Conservation (phyloP, 2,113 vertebrate species). For the Piprites chloris region DNA sequence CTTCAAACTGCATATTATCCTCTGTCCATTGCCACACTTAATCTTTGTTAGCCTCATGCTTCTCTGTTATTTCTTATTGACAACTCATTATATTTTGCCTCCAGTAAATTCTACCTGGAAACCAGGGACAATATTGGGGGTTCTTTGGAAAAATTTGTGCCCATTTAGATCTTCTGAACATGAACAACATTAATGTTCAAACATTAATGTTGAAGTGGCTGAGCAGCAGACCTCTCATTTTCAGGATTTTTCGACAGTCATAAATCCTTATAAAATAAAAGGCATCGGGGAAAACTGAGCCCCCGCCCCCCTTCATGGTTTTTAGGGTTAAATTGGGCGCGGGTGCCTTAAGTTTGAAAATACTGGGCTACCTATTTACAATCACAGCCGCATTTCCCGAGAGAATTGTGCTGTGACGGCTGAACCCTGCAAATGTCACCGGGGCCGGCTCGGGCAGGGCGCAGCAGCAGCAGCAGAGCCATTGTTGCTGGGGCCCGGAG, state of each 20-base stretch:
- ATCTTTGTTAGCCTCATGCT: background rate
- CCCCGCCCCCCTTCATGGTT: fast-evolving
- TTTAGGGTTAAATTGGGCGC: background rate
- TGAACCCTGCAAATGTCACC: background rate
- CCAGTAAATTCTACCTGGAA: background rate
- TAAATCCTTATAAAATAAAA: background rate
- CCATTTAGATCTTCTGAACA: background rate
- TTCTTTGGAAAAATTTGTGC: background rate
- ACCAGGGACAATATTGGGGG: background rate
- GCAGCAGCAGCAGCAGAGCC: constrained; percentile 10
- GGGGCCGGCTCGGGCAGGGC: background rate
- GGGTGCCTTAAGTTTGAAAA: background rate
- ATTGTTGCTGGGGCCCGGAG: constrained; percentile 19
- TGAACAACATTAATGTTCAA: background rate
- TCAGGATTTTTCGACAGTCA: background rate
- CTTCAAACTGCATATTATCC: background rate
- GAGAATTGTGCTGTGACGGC: background rate
- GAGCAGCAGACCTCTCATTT: background rate
- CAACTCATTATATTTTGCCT: background rate
- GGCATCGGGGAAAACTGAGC: background rate
- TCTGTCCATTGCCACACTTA: background rate
- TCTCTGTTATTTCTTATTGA: background rate
- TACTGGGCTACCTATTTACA: background rate
- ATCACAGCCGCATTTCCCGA: background rate
- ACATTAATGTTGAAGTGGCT: background rate